Conservation (phyloP, 2,113 vertebrate species). For the Rhynchopsitta pachyrhyncha region DNA sequence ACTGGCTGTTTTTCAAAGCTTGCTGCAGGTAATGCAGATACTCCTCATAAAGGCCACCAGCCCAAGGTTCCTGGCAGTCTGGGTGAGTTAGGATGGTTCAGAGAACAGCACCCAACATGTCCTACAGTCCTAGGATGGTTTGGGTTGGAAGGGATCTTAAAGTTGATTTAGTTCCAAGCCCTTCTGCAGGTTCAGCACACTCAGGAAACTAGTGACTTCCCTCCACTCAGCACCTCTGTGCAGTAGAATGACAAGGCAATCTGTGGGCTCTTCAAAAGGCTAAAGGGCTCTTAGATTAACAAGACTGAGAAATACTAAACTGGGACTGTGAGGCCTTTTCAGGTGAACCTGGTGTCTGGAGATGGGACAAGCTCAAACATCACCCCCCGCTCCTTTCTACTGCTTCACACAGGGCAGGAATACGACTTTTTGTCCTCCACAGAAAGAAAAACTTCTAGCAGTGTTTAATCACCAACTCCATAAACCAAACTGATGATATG, state of each 20-base stretch:
- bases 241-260: neutral
- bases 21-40: neutral
- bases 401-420: neutral
- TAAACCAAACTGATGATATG: rapidly evolving
- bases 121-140: neutral
- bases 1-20: neutral
- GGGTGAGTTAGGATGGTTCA: rapidly evolving
- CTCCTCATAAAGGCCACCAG: neutral
- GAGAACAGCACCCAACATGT: neutral
- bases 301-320: neutral
- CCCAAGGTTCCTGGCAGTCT: neutral
- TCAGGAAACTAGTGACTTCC: neutral
- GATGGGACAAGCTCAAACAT: neutral
- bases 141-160: neutral
- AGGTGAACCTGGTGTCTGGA: neutral
- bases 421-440: neutral
- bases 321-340: neutral
- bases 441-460: neutral
- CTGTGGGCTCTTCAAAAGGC: neutral
- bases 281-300: neutral
- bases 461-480: neutral
- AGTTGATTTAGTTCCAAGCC: neutral
- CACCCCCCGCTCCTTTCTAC: neutral
- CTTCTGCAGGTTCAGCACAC: neutral
- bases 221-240: neutral